These are phyloP conservation scores for Gymnocypris eckloni DNA, from an alignment of 2,797 vertebrate genomes.

Conservation along the genomic window DNA sequence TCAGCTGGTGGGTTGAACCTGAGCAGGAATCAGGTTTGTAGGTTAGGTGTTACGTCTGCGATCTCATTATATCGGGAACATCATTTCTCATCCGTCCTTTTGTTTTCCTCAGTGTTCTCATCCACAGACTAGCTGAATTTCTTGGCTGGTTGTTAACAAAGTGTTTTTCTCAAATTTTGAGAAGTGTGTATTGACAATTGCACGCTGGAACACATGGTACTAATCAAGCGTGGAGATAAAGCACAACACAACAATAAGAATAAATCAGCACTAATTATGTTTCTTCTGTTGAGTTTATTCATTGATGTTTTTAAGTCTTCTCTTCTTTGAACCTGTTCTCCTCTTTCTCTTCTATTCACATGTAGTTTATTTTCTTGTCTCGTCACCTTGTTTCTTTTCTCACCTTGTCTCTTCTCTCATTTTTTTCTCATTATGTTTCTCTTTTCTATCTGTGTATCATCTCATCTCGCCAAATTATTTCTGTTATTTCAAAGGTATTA, in stretches of 20 bases:
- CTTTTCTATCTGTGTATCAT: not conserved
- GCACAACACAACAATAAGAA: not conserved
- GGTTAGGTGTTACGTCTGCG: conserved; percentile 9
- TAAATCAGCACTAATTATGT: conserved; percentile 8
- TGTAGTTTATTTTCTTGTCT: not conserved
- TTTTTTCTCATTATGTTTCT: not conserved
- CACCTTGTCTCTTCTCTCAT: not conserved
- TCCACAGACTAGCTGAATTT: not conserved
- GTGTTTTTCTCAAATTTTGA: not conserved
- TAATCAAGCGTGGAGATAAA: conserved; percentile 28
- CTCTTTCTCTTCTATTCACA: not conserved
- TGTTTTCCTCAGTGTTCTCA: not conserved
- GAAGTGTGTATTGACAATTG: not conserved
- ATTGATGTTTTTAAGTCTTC: conserved; percentile 4
- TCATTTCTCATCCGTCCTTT: not conserved
- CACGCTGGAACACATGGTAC: not conserved
- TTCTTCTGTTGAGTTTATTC: conserved; percentile 6
- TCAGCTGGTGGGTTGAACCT: conserved; percentile 18
- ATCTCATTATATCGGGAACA: not conserved
- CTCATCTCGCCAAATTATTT: no score
- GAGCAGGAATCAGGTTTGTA: conserved; percentile 39
- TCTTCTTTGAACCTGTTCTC: not conserved
- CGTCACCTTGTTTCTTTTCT: no score
- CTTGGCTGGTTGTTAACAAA: conserved; percentile 4
- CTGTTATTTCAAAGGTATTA: no score